Evolutionary conservation across 2,113 vertebrate species (phyloP), one percentile per base, ranked within the genome.

Genomic region (Oncorhynchus keta): DNA sequence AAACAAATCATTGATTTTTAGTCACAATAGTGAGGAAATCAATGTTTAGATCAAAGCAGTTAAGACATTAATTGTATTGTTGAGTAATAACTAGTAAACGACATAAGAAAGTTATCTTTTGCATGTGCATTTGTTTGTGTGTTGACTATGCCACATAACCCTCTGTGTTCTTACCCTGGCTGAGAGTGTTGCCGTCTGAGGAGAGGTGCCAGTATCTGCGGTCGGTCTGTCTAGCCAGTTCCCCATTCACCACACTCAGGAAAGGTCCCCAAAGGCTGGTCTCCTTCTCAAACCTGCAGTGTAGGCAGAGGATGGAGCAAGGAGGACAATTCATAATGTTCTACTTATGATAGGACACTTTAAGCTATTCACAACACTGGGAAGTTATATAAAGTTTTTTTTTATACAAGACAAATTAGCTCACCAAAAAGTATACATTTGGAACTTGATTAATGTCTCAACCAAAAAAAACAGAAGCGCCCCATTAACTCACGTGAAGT

Each of bases 141-240:
- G 39, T 45, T 45, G 39, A 45, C 9, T 45, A 11, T 45, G 39
- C 39, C 39, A 45, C 39, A 45, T 45, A 45, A 45, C 39, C 39
- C 39, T 45, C 8, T 9, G 11, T 73, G 13, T 75, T 76, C 93
- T 95, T 76, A 97, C 98, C 96, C 91, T 93, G 73, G 81, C 49
- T 87, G 81, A 98, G 87, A 0, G 87, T 83, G 0, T 55, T 89
- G 71, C 85, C 77, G 2, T 94, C 89, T 0, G 86, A 90, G 0
- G 64, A 88, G 18, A 97, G 81, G 11, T 94, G 93, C 97, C 97
- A 99, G 83, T 95, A 98, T 75, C 92, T 92, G 28, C 84, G 89
- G 32, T 95, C 90, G 1, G 75, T 90, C 76, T 87, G 89, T 48
- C 81, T 86, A 0, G 89, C 93, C 68, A 83, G 86, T 74, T 95